Conservation (phyloP, 2,113 vertebrate genomes). For the Silurus meridionalis region DNA sequence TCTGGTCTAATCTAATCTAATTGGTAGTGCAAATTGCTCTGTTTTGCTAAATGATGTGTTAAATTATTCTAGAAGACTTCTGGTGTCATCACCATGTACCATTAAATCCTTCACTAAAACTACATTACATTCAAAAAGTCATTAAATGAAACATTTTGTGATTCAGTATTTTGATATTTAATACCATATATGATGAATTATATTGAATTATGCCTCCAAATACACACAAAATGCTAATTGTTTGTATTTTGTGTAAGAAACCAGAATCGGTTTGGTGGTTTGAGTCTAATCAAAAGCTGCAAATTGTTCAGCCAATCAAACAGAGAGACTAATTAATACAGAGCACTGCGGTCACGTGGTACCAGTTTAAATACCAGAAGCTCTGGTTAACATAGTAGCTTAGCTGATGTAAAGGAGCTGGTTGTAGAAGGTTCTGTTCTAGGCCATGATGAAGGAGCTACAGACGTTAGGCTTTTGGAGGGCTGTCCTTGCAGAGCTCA, state of each 20-base stretch:
- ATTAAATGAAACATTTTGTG: not conserved
- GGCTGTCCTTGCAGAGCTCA: slow-evolving; percentile 76
- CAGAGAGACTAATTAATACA: slow-evolving; percentile 2
- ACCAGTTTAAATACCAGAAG: not conserved
- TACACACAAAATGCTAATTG: not conserved
- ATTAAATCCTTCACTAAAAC: not conserved
- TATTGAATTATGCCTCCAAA: not conserved
- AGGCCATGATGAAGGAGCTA: slow-evolving; percentile 77
- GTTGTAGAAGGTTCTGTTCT: not conserved
- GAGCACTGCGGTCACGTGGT: not conserved
- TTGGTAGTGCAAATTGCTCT: too few species aligned
- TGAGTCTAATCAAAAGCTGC: not conserved
- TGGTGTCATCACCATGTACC: not conserved
- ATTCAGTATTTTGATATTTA: not conserved
- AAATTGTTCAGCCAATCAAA: slow-evolving; percentile 22
- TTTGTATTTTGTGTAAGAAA: not conserved
- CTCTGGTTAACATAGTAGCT: not conserved
- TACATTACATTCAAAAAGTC: not conserved
- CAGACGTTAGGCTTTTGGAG: slow-evolving; percentile 80
- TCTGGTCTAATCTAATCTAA: not conserved
- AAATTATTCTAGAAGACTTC: too few species aligned
- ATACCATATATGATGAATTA: not conserved
- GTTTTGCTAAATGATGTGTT: too few species aligned
- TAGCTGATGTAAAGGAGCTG: not conserved
- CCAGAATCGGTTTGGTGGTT: not conserved